Evolutionary conservation across 2,888 invertebrate species (phyloP), one percentile per base, ranked within the genome.

Genomic region (Xanthia togata): DNA sequence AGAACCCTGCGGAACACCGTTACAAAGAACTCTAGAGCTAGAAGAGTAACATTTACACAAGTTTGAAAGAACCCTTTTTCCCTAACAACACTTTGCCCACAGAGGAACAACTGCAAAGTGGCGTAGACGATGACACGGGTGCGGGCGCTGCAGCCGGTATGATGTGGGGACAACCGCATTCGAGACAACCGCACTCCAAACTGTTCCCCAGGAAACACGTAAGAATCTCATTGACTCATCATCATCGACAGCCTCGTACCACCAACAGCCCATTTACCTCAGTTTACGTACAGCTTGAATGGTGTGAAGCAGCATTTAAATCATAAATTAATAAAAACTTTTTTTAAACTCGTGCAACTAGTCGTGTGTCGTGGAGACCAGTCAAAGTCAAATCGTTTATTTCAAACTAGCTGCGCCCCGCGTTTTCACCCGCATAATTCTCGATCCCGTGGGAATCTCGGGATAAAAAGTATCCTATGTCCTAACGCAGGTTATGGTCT

Each of bases 91-190:
- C 9, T 68, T 26, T 50, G 17, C 17, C 35, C 17, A 57, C 89
- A 96, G 96, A 96, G 88, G 96, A 96, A 79, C 96, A 96, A 76
- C 82, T 94, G 4, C 96, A 96, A 73, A 88, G 91, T 0, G 94
- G 93, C 0, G 90, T 88, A 0, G 96, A 96, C 12, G 96, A 96
- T 4, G 96, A 96, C 9, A 23, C 83, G 2, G 89, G 90, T 0
- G 90, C 89, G 0, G 80, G 83, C 4, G 92, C 89, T 5, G 90
- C 91, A 4, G 86, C 88, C 38, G 88, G 86, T 68, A 11, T 84
- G 64, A 70, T 87, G 31, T 93, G 92, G 93, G 91, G 91, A 76
- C 85, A 89, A 8, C 88, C 91, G 53, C 90, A 91, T 68, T 41
- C 87, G 4, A 85, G 92, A 3, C 94, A 92, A 20, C 92, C 94